Percentiles rank a stretch among this genome's conserved stretches.
phyloP scores from a whole-genome alignment of 2,113 vertebrate species.

The Mesocricetus auratus region DNA sequence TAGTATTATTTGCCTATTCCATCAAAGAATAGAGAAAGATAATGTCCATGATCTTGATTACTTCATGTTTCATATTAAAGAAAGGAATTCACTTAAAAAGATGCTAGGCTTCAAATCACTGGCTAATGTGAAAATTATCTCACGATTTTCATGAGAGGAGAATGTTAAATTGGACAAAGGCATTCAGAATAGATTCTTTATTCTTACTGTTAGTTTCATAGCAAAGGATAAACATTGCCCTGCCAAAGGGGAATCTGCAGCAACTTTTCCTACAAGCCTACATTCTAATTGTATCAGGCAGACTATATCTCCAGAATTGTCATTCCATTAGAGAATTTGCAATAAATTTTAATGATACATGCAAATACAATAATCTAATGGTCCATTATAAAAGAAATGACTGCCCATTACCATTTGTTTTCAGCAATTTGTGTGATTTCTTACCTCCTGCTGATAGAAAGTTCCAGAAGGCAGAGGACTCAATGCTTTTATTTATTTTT shows the following conservation, averaged over 20 bases:
- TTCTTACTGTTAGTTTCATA: slow-evolving; percentile 66
- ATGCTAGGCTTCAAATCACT: slow-evolving; percentile 55
- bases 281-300: slow-evolving; percentile 71
- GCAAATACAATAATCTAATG: slow-evolving; percentile 81
- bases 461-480: slow-evolving; percentile 63
- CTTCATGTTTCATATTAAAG: slow-evolving; percentile 44
- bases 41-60: slow-evolving; percentile 65
- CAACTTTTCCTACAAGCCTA: slow-evolving; percentile 64
- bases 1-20: slow-evolving; percentile 54
- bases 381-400: slow-evolving; percentile 78
- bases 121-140: slow-evolving; percentile 69
- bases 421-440: slow-evolving; percentile 77
- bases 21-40: slow-evolving; percentile 59
- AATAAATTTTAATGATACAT: slow-evolving; percentile 82
- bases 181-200: slow-evolving; percentile 58
- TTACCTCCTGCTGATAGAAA: slow-evolving; percentile 75
- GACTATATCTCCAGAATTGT: slow-evolving; percentile 68
- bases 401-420: slow-evolving; percentile 76
- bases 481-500: slow-evolving; percentile 39
- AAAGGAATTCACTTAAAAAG: not conserved
- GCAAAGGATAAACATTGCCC: slow-evolving; percentile 48
- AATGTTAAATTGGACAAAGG: slow-evolving; percentile 68
- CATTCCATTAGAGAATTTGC: slow-evolving; percentile 78
- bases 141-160: slow-evolving; percentile 61
- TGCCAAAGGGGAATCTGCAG: slow-evolving; percentile 41